Evolutionary conservation across 1,140 invertebrate genomes (phyloP).

Genomic region (Hormaphis cornu): DNA sequence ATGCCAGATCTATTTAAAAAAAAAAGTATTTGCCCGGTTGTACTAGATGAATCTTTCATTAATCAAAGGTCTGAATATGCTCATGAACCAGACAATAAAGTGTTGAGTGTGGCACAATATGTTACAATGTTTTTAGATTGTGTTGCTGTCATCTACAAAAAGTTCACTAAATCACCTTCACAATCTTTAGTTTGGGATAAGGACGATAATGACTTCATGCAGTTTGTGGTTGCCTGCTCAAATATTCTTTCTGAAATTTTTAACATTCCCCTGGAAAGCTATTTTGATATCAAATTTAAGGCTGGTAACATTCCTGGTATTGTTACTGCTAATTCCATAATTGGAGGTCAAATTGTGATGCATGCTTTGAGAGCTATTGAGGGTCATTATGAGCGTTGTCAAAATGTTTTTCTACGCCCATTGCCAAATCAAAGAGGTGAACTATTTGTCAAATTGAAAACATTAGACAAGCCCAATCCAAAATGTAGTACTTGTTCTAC

Average conservation of each 20-base stretch:
- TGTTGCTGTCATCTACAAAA: not conserved
- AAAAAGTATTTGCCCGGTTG: not conserved
- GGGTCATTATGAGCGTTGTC: conserved; percentile 58
- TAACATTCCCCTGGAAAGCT: conserved; percentile 72
- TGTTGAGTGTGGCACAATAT: not conserved
- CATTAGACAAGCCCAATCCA: conserved; percentile 58
- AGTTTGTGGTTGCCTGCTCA: conserved; percentile 91
- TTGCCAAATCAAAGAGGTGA: conserved; percentile 59
- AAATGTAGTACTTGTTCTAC: conserved; percentile 78
- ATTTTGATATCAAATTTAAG: conserved; percentile 97
- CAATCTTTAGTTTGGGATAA: conserved; percentile 86
- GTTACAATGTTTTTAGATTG: not conserved
- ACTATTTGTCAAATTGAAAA: conserved; percentile 59
- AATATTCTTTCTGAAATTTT: conserved; percentile 91
- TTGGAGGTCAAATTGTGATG: conserved; percentile 87
- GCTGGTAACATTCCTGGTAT: conserved; percentile 98
- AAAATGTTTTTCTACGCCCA: conserved; percentile 62
- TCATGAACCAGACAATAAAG: not conserved
- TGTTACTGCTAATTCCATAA: conserved; percentile 95
- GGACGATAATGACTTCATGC: conserved; percentile 86
- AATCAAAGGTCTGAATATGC: not conserved
- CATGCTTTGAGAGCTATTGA: conserved; percentile 74
- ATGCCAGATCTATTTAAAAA: conserved; percentile 92
- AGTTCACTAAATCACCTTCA: not conserved
- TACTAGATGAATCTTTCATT: not conserved